Base-by-base conservation (phyloP, 2,888 invertebrate genomes). In the Allophyes oxyacanthae region DNA sequence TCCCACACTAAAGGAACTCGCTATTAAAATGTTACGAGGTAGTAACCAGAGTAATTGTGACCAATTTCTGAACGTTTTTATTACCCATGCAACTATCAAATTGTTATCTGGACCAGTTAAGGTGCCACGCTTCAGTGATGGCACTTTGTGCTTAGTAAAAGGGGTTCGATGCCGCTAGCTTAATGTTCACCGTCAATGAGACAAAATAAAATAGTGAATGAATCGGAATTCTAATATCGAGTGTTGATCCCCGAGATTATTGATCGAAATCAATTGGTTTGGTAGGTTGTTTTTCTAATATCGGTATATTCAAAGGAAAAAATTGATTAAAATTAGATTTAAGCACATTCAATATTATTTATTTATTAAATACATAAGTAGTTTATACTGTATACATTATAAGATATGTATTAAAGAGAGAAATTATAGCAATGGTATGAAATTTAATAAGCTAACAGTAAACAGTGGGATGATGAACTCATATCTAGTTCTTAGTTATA, bases 11-110 rank as follows among this genome's bases (percentile, higher is more conserved):
- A 89, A 86, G 84, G 82, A 83, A 78, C 81, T 81, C 77, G 80
- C 87, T 87, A 92, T 91, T 91, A 91, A 90, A 91, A 87, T 84
- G 91, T 90, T 91, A 90, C 91, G 88, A 90, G 79, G 82, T 87
- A 79, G 87, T 90, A 89, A 88, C 83, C 87, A 86, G 78, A 82
- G 84, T 92, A 91, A 92, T 92, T 91, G 91, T 88, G 79, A 88
- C 88, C 91, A 91, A 91, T 91, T 92, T 90, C 79, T 82, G 80
- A 87, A 84, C 83, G 86, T 87, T 89, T 91, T 91, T 91, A 91
- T 90, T 90, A 92, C 87, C 85, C 88, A 82, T 87, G 85, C 88
- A 86, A 87, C 88, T 88, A 89, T 87, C 85, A 88, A 89, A 88
- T 86, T 83, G 87, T 89, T 91, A 89, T 90, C 87, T 88, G 58